Evolutionary conservation across 2,888 invertebrate genomes (phyloP).

Genomic region (Prosopocoilus inquinatus): DNA sequence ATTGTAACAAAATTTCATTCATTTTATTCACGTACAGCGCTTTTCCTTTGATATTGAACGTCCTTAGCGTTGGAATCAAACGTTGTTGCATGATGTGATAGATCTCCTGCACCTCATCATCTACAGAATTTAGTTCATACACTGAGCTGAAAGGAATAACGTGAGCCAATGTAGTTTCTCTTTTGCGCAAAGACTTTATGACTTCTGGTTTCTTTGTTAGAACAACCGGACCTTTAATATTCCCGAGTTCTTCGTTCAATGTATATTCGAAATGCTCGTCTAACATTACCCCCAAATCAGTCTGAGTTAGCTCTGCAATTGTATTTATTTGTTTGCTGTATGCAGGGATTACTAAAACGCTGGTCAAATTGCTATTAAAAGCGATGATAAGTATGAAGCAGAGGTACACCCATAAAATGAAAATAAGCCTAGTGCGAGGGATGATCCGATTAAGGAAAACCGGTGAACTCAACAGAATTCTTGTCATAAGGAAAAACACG

Average conservation of each 20-base stretch:
- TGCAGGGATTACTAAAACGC: conserved; percentile 2
- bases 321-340: conserved; percentile 8
- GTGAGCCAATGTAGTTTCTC: conserved; percentile 1
- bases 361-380: neutral
- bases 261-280: neutral
- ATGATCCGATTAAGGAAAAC: too few species aligned
- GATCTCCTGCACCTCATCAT: neutral
- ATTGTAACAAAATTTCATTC: neutral
- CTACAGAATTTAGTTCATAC: neutral
- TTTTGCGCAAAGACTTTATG: neutral
- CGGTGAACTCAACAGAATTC: too few species aligned
- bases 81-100: neutral
- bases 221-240: neutral
- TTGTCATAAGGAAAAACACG: too few species aligned
- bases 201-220: neutral
- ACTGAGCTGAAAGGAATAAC: neutral
- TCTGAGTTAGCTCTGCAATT: conserved; percentile 4
- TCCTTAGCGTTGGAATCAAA: neutral
- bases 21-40: neutral
- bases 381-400: conserved; percentile 4
- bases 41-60: neutral
- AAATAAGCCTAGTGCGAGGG: neutral
- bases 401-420: conserved; percentile 1
- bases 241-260: too few species aligned
- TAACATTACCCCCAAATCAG: conserved; percentile 1